Percentiles rank a stretch among this genome's conserved stretches.
These are phyloP conservation scores for Propithecus deckenii DNA, from an alignment of 2,797 vertebrate genomes.

Conservation along the genomic window DNA sequence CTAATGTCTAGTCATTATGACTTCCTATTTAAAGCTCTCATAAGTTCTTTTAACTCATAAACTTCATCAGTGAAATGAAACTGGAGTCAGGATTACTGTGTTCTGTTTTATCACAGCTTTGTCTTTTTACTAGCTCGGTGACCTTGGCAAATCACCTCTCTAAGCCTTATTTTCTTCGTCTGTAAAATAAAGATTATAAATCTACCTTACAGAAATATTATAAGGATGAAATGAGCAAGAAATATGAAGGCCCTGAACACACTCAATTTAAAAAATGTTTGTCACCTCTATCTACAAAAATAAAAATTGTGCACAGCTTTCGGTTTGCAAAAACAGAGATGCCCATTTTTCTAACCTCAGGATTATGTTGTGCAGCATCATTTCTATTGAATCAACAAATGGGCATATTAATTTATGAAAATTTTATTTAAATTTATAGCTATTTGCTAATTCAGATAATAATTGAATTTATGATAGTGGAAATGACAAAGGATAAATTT, in stretches of 20 bases:
- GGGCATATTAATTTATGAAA: not conserved
- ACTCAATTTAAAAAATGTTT: not conserved
- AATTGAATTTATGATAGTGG: not conserved
- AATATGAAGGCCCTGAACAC: not conserved
- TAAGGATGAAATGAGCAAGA: not conserved
- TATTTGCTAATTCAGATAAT: not conserved
- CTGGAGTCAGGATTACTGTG: not conserved
- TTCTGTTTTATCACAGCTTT: not conserved
- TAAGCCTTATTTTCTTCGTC: not conserved
- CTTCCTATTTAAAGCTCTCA: not conserved
- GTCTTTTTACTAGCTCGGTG: not conserved
- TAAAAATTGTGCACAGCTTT: not conserved
- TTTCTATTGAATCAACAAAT: not conserved
- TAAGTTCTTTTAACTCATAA: not conserved
- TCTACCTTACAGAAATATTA: not conserved
- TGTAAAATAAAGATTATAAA: not conserved
- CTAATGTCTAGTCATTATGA: not conserved
- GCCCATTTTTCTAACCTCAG: not conserved
- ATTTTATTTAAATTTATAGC: not conserved
- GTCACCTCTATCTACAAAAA: not conserved
- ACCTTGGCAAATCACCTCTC: not conserved
- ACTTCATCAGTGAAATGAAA: not conserved
- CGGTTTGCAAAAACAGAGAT: not conserved
- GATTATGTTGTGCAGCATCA: not conserved
- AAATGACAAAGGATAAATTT: not conserved